A percentile compares a stretch with the other conserved stretches of the same genome.
Evolutionary conservation across 2,888 invertebrate species (phyloP).

Genomic region (Eilema depressum): DNA sequence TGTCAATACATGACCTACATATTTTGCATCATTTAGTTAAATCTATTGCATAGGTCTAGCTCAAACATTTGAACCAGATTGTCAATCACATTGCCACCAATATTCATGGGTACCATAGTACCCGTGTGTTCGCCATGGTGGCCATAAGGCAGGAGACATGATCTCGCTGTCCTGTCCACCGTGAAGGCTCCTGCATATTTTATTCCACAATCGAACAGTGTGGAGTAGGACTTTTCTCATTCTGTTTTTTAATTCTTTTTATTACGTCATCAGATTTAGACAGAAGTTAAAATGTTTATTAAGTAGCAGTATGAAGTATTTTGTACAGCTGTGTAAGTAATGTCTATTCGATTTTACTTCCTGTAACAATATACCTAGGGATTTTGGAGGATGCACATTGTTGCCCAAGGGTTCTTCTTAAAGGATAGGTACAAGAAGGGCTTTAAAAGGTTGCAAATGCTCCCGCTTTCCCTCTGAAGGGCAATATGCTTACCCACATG

Average conservation of each 20-base stretch:
- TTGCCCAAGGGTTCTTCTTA: too few species aligned
- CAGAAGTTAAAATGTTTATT: too few species aligned
- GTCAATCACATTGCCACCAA: constrained; percentile 11
- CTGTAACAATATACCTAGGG: too few species aligned
- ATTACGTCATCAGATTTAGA: not conserved
- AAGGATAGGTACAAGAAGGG: too few species aligned
- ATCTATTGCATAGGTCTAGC: not conserved
- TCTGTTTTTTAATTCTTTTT: not conserved
- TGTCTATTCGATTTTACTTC: too few species aligned
- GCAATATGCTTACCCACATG: too few species aligned
- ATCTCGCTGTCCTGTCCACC: constrained; percentile 51
- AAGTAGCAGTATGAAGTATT: too few species aligned
- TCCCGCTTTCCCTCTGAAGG: too few species aligned
- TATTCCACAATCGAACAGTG: constrained; percentile 39
- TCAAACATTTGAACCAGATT: not conserved
- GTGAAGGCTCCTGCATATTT: constrained; percentile 72
- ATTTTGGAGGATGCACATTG: too few species aligned
- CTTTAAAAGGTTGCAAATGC: too few species aligned
- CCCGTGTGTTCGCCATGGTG: not conserved
- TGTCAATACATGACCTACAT: too few species aligned
- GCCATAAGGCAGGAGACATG: constrained; percentile 24
- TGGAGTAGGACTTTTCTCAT: constrained; percentile 32
- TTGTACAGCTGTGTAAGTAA: too few species aligned
- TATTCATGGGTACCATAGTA: not conserved
- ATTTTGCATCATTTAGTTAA: not conserved